phyloP scores from a whole-genome alignment of 1,140 invertebrate species.

The Halotydeus destructor region DNA sequence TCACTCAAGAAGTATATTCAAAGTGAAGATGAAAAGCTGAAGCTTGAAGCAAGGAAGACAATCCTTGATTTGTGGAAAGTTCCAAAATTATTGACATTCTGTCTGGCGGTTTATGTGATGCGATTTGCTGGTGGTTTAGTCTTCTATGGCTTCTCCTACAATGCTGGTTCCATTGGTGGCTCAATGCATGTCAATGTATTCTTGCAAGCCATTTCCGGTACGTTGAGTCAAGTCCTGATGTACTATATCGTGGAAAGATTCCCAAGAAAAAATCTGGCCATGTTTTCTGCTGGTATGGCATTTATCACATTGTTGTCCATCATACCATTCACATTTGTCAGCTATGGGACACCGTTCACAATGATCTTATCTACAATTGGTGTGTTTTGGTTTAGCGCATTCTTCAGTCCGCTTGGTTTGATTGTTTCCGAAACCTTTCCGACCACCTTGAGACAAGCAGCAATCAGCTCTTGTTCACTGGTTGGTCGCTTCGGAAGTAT shows the following conservation, averaged over 20 bases:
- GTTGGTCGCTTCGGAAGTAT: too few species aligned
- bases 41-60: slow-evolving; percentile 3
- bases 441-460: slow-evolving; percentile 30
- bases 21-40: too few species aligned
- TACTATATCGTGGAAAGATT: too few species aligned
- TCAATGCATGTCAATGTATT: slow-evolving; percentile 51
- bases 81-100: slow-evolving; percentile 12
- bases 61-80: slow-evolving; percentile 12
- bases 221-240: too few species aligned
- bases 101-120: slow-evolving; percentile 13
- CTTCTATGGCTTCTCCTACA: slow-evolving; percentile 62
- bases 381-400: slow-evolving; percentile 56
- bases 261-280: too few species aligned
- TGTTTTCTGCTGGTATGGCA: too few species aligned
- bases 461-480: slow-evolving; percentile 22
- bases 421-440: slow-evolving; percentile 64
- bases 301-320: too few species aligned
- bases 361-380: too few species aligned
- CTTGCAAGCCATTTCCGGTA: slow-evolving; percentile 48
- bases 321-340: too few species aligned
- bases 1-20: too few species aligned
- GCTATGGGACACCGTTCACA: too few species aligned
- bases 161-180: slow-evolving; percentile 46
- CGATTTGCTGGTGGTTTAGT: slow-evolving; percentile 49
- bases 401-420: slow-evolving; percentile 54